Conservation (phyloP, 2,113 vertebrate species). For the cattle (Bos taurus) region ARS-UCD2.0 NC_037338.1:18048001-18048500, state of each 20-base stretch:
- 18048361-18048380: not conserved
- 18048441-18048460: not conserved
- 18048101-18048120: not conserved
- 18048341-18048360: not conserved
- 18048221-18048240: not conserved
- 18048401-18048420: not conserved
- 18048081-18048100: not conserved
- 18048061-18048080: not conserved
- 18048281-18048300: not conserved
- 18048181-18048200: not conserved
- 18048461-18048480: not conserved
- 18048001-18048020: not conserved
- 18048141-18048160: not conserved
- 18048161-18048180: not conserved
- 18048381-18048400: not conserved
- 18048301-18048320: not conserved
- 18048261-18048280: not conserved
- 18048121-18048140: not conserved
- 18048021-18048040: not conserved
- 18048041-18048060: not conserved
- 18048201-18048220: not conserved
- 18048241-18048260: not conserved
- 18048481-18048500: not conserved
- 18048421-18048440: not conserved
- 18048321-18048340: not conserved